Evolutionary conservation across 2,888 invertebrate species (phyloP), one percentile per base, ranked within the genome.

Genomic region (Zaprionus bogoriensis): DNA sequence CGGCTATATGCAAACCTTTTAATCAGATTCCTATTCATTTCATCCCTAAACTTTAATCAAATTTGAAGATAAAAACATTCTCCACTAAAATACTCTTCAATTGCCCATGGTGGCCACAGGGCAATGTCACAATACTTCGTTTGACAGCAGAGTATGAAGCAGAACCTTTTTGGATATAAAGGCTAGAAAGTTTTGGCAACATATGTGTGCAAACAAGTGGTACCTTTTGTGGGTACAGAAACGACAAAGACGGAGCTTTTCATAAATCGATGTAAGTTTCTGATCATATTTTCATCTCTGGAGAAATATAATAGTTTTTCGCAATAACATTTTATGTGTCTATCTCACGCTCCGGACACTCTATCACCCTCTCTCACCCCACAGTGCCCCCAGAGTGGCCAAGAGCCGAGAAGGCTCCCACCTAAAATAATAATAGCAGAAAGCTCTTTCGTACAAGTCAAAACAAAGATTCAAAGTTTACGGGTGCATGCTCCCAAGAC

Each of bases 211-310:
- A 41, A 54, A 38, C 48, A 58, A 46, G 45, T 25, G 32, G 17
- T 17, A 62, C 70, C 64, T 57, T 64, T 64, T 58, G 5, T 5
- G 39, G 36, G 30, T 14, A 44, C 6, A 45, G 57, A 57, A 71
- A 60, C 61, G 44, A 48, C 6, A 44, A 42, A 22, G 25, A 65
- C 66, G 63, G 63, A 72, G 72, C 70, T 89, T 87, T 88, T 87
- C 88, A 89, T 89, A 88, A 89, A 88, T 88, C 89, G 89, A 88
- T 88, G 88, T 86, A 88, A 85, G 88, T 88, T 87, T 88, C 86
- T 86, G 87, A 87, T 88, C 88, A 87, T 87, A 89, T 82, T 80
- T 88, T 76, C 81, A 82, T 87, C 87, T 77, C 87, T 61, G 19
- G 83, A 83, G 87, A 87, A 87, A 87, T 87, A 81, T 85, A 74